Evolutionary conservation across 2,888 invertebrate species (phyloP).

Genomic region (Melieria crassipennis): DNA sequence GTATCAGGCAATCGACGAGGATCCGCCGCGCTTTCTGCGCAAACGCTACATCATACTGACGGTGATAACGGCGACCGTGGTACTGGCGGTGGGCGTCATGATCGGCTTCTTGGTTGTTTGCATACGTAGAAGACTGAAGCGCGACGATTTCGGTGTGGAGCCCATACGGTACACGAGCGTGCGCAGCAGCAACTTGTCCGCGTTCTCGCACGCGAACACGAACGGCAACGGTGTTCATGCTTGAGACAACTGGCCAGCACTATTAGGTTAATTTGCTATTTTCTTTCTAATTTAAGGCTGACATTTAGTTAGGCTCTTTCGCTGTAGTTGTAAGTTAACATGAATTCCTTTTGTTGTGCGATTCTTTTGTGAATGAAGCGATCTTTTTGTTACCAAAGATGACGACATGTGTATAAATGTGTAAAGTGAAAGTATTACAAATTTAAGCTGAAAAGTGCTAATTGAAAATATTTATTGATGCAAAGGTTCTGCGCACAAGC

Average conservation of each 20-base stretch:
- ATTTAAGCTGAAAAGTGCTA: conserved; percentile 8
- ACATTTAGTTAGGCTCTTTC: no score
- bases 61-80: conserved; percentile 57
- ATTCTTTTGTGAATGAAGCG: neutral
- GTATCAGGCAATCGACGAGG: conserved; percentile 58
- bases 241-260: conserved; percentile 27
- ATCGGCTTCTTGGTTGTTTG: conserved; percentile 61
- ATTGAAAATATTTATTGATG: neutral
- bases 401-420: conserved; percentile 15
- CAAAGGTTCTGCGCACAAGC: neutral
- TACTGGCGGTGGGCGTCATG: conserved; percentile 58
- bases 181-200: conserved; percentile 59
- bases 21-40: conserved; percentile 62
- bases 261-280: neutral
- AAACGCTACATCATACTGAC: conserved; percentile 62
- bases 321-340: no score
- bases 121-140: conserved; percentile 59
- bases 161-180: conserved; percentile 64
- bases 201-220: conserved; percentile 49
- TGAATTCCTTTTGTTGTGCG: neutral
- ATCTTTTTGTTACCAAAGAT: conserved; percentile 26
- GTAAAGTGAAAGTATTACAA: neutral
- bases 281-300: neutral
- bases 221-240: conserved; percentile 40
- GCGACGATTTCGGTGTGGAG: conserved; percentile 58